phyloP scores from a whole-genome alignment of 2,113 vertebrate genomes.

The Ameiurus melas region DNA sequence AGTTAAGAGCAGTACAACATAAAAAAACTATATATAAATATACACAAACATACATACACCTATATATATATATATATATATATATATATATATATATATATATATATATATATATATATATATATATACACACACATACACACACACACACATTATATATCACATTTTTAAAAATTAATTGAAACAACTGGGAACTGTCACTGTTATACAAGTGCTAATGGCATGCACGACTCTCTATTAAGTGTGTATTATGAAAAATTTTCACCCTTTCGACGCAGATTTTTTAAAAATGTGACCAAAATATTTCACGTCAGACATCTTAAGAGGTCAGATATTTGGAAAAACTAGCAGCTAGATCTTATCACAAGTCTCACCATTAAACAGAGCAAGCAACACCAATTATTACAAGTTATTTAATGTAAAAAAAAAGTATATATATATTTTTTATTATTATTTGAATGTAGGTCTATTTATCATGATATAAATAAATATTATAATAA shows the following conservation, averaged over 20 bases:
- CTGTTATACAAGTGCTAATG: not conserved
- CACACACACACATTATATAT: too few relatives aligned
- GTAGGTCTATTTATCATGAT: not conserved
- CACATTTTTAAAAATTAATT: not conserved
- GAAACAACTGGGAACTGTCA: not conserved
- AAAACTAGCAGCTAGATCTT: not conserved
- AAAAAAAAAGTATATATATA: not conserved
- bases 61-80: too few relatives aligned
- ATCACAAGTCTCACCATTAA: not conserved
- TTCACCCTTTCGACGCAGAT: not conserved
- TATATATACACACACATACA: too few relatives aligned
- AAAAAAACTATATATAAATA: not conserved
- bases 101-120: too few relatives aligned
- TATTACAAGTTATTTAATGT: not conserved
- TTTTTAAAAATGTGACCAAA: not conserved
- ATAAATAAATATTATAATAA: not conserved
- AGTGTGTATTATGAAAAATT: not conserved
- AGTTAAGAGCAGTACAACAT: not conserved
- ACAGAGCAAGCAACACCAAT: not conserved
- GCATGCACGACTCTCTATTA: not conserved
- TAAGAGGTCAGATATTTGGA: not conserved
- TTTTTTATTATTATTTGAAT: not conserved
- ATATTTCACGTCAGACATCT: not conserved
- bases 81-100: too few relatives aligned
- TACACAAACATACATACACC: too few relatives aligned